A percentile compares a stretch with the other conserved stretches of the same genome.
phyloP scores from a whole-genome alignment of 64 coral and sea anemone species.

The Pachyseris speciosa region DNA sequence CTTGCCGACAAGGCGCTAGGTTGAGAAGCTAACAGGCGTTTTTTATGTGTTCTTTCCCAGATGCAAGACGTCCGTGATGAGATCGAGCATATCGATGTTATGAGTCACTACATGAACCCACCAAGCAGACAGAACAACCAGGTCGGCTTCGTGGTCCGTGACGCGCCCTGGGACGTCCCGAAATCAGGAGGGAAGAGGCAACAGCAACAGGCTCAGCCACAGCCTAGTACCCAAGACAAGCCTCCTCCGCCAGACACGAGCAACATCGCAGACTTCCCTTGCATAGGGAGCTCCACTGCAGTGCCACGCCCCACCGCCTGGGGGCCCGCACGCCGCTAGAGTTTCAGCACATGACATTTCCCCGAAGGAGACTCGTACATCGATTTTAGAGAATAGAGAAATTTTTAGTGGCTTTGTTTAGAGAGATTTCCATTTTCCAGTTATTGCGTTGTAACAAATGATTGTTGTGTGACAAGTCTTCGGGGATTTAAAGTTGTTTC shows the following conservation, averaged over 20 bases:
- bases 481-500: no score
- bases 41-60: constrained; percentile 34
- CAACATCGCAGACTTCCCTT: constrained; percentile 92
- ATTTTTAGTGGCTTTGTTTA: no score
- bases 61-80: constrained; percentile 92
- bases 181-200: neutral
- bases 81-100: constrained; percentile 73
- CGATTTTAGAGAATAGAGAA: no score
- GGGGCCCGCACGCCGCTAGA: constrained; percentile 56
- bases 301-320: constrained; percentile 74
- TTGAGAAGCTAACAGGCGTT: neutral
- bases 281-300: constrained; percentile 72
- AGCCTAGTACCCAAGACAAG: neutral
- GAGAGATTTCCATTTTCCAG: no score
- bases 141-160: constrained; percentile 86
- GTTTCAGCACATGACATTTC: neutral
- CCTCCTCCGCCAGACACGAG: constrained; percentile 83
- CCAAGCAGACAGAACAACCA: constrained; percentile 79
- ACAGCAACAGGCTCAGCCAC: neutral
- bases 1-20: neutral
- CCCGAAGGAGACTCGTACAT: no score
- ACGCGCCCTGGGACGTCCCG: constrained; percentile 85
- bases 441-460: no score
- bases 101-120: constrained; percentile 95
- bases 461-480: no score